Conservation (phyloP, 2,113 vertebrate species). For the Setophaga coronata region DNA sequence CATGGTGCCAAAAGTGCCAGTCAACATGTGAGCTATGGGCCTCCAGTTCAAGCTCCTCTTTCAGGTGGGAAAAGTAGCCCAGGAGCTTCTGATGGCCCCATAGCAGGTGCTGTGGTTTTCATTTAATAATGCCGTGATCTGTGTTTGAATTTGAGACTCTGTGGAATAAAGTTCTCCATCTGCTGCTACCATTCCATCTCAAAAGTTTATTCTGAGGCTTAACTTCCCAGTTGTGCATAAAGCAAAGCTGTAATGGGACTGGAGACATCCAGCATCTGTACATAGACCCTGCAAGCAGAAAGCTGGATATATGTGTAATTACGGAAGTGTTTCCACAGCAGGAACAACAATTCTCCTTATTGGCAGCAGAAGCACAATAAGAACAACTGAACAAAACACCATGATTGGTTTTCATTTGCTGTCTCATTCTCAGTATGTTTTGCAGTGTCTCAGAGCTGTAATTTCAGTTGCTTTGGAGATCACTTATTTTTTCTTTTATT, state of each 20-base stretch:
- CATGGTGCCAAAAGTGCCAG: neutral
- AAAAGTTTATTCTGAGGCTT: neutral
- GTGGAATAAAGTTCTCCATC: neutral
- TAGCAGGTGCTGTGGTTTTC: neutral
- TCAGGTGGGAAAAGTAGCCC: neutral
- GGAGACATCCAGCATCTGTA: neutral
- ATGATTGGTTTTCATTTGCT: neutral
- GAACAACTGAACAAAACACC: conserved; percentile 34
- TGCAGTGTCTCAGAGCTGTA: neutral
- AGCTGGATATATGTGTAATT: conserved; percentile 57
- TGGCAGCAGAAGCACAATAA: conserved; percentile 50
- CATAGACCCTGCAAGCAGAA: neutral
- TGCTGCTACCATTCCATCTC: neutral
- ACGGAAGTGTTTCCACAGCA: conserved; percentile 55
- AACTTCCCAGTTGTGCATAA: neutral
- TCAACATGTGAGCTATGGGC: neutral
- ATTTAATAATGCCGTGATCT: neutral
- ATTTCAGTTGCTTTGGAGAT: conserved; percentile 30
- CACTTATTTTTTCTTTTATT: neutral
- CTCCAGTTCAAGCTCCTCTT: neutral
- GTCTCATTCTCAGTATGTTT: conserved; percentile 29
- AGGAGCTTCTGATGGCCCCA: neutral
- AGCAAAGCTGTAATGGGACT: neutral
- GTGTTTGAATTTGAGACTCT: neutral
- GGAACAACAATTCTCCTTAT: conserved; percentile 47